Conservation (phyloP, 2,113 vertebrate genomes). For the Rhynchomys soricoides region DNA sequence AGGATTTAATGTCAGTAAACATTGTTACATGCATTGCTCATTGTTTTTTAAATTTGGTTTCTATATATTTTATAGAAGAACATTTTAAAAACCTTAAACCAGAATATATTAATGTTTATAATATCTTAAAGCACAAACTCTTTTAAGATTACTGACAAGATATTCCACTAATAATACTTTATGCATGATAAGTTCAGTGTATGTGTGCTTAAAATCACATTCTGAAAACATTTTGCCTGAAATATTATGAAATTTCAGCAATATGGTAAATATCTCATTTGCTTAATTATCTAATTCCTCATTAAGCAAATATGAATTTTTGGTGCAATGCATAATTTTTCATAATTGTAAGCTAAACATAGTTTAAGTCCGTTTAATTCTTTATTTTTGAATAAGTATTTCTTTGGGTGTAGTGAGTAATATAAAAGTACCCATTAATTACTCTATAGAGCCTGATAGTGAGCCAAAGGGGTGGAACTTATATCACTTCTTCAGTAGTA, state of each 20-base stretch:
- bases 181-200: not conserved
- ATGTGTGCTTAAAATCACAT: not conserved
- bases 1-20: not conserved
- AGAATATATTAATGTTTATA: not conserved
- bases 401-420: not conserved
- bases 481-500: not conserved
- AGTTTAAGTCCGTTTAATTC: not conserved
- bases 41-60: not conserved
- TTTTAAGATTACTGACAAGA: not conserved
- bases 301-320: not conserved
- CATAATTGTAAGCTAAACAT: not conserved
- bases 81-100: not conserved
- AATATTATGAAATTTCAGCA: not conserved
- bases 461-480: not conserved
- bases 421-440: not conserved
- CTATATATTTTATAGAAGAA: not conserved
- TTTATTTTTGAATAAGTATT: not conserved
- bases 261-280: not conserved
- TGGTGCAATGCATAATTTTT: not conserved
- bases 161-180: not conserved
- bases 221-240: not conserved
- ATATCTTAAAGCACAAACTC: constrained; percentile 6
- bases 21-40: not conserved
- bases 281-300: not conserved
- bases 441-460: not conserved